These are phyloP conservation scores for Melieria omissa DNA, from an alignment of 2,888 invertebrate genomes.

Conservation along the genomic window DNA sequence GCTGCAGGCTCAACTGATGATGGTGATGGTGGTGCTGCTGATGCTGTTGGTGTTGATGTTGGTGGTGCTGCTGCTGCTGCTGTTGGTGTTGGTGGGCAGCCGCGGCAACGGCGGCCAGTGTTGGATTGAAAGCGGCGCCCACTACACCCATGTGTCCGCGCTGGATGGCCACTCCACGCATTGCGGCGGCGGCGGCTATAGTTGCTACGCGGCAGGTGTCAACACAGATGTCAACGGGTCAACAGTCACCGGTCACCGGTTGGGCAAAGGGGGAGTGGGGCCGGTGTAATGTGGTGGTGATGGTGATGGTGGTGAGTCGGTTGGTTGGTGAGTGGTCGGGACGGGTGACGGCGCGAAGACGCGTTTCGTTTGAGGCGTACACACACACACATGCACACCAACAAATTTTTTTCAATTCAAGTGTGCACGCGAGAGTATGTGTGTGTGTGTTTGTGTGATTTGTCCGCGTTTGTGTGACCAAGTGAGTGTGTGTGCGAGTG, in stretches of 20 bases:
- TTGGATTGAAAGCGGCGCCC: constrained; percentile 68
- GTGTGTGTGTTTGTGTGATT: neutral
- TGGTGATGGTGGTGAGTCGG: neutral
- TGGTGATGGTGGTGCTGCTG: constrained; percentile 58
- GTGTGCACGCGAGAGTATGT: neutral
- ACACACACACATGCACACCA: no score
- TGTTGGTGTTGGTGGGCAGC: constrained; percentile 69
- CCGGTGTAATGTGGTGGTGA: no score
- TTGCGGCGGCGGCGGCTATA: constrained; percentile 76
- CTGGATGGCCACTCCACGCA: constrained; percentile 87
- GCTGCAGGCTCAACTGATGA: constrained; percentile 51
- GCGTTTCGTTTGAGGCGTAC: neutral
- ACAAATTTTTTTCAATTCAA: no score
- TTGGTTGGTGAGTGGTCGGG: constrained; percentile 1
- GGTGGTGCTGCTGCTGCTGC: constrained; percentile 68
- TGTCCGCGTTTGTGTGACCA: constrained; percentile 17
- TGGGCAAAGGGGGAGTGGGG: no score
- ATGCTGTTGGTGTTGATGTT: constrained; percentile 68
- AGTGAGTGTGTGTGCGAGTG: constrained; percentile 20
- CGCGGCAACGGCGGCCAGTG: constrained; percentile 73
- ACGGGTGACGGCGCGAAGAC: neutral
- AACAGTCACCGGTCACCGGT: constrained; percentile 29
- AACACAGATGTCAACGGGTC: constrained; percentile 31
- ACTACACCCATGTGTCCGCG: constrained; percentile 74
- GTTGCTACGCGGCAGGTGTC: constrained; percentile 50